Base-by-base conservation (phyloP, 2,797 vertebrate species). In the Sebastes iracundus region DNA sequence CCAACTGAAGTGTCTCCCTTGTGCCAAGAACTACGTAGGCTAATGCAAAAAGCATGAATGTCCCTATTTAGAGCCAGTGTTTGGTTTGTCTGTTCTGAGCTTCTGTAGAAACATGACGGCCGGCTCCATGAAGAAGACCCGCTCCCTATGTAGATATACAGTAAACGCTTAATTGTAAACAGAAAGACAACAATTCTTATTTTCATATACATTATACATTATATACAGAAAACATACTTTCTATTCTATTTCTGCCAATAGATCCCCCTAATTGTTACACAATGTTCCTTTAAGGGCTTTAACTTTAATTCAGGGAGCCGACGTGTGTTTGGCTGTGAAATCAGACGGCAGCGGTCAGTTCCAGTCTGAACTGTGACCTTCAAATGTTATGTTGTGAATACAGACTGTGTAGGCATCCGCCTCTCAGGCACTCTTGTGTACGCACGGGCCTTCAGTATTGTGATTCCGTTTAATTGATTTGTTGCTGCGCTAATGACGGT, bases 381-480 rank as follows among this genome's bases (percentile, higher is more conserved):
- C 25, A 23, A 22, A 22, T 30, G 16, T 62, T 27, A 2, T 35
- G 22, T 67, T 35, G 22, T 67, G 69, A 49, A 38, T 32, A 4
- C 55, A 30, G 53, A 58, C 38, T 28, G 27, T 8, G 55, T 6
- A 12, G 42, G 16, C 42, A 46, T 11, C n/a, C 4, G 23, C 58
- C 70, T 79, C 79, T 69, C 53, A 9, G 69, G 52, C 70, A 1
- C 63, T 22, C 2, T 2, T 71, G 75, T 53, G 30, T 30, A 35
- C 38, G 0, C 49, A 23, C 66, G 0, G 5, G 13, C 28, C 42
- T 66, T 79, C 46, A 69, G 13, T 8, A 55, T 66, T 30, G 49
- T 11, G 38, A 71, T 81, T 80, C 66, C 60, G 72, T 79, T 82
- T 90, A 90, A 90, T 90, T 87, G 83, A 90, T 92, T 87, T 84